Percentiles rank a stretch among this genome's conserved stretches.
Conservation (phyloP, 2,888 invertebrate genomes). For the Epirrhoe tristata region DNA sequence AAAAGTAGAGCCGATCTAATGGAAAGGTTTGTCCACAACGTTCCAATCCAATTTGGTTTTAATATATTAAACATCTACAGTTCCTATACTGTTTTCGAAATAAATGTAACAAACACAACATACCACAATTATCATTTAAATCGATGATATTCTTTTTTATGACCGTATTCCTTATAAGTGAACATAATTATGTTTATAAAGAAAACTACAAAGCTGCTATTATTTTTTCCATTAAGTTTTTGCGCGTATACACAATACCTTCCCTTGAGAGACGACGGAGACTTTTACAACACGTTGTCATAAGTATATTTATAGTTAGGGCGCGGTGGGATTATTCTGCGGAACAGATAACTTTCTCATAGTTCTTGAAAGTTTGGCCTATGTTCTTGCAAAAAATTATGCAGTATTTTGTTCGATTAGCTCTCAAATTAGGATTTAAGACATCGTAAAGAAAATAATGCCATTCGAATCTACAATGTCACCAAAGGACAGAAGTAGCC, state of each 20-base stretch:
- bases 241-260: slow-evolving; percentile 26
- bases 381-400: slow-evolving; percentile 7
- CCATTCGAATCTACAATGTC: too few species aligned
- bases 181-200: background rate
- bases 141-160: too few species aligned
- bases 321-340: slow-evolving; percentile 22
- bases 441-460: too few species aligned
- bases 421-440: too few species aligned
- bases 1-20: background rate
- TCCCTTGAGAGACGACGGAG: slow-evolving; percentile 24
- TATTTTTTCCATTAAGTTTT: slow-evolving; percentile 34
- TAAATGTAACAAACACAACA: too few species aligned
- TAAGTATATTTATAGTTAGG: slow-evolving; percentile 29
- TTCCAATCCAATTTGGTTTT: background rate
- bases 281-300: slow-evolving; percentile 31
- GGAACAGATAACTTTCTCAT: slow-evolving; percentile 41
- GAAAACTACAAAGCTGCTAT: slow-evolving; percentile 19
- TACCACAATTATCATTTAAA: too few species aligned
- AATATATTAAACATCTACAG: background rate
- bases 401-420: slow-evolving; percentile 1
- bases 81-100: background rate
- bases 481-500: too few species aligned
- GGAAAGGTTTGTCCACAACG: background rate
- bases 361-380: slow-evolving; percentile 38
- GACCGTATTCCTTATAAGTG: background rate